Percentiles rank a stretch among this genome's conserved stretches.
phyloP scores from a whole-genome alignment of 2,113 vertebrate species.

The Stigmatopora nigra region DNA sequence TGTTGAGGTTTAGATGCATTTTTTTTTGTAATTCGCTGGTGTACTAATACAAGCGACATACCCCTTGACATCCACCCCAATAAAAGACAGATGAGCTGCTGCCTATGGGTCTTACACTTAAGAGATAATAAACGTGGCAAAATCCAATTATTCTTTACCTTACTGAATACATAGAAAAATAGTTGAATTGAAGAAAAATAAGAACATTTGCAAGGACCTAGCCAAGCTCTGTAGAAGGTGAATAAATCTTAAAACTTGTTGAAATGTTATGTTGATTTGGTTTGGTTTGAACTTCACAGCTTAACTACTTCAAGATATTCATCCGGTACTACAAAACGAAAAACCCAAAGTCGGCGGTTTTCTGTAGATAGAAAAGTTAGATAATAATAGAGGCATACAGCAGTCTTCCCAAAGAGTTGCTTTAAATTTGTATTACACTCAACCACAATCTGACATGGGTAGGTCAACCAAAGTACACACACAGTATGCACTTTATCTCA shows the following conservation, averaged over 20 bases:
- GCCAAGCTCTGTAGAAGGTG: neutral
- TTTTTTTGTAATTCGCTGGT: too few relatives aligned
- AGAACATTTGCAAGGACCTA: neutral
- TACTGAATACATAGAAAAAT: too few relatives aligned
- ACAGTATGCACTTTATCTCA: conserved; percentile 24
- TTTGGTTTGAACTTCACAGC: too few relatives aligned
- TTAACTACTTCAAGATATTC: too few relatives aligned
- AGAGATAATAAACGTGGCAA: conserved; percentile 17
- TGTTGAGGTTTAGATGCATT: conserved; percentile 38
- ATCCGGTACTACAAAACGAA: neutral
- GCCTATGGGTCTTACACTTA: conserved; percentile 41
- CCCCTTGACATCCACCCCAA: conserved; percentile 25
- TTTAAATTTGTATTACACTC: conserved; percentile 8
- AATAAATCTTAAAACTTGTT: neutral
- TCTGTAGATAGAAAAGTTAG: neutral
- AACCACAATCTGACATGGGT: conserved; percentile 20
- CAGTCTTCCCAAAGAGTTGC: neutral
- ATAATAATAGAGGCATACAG: conserved; percentile 5
- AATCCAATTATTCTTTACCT: neutral
- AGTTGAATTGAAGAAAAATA: too few relatives aligned
- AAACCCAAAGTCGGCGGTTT: neutral
- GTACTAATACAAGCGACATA: conserved; percentile 24
- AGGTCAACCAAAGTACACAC: conserved; percentile 45
- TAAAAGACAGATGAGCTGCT: conserved; percentile 28
- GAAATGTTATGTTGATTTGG: too few relatives aligned